These are phyloP conservation scores for Chromoteleia sp. DNA, from an alignment of 2,888 invertebrate genomes.

Conservation along the genomic window DNA sequence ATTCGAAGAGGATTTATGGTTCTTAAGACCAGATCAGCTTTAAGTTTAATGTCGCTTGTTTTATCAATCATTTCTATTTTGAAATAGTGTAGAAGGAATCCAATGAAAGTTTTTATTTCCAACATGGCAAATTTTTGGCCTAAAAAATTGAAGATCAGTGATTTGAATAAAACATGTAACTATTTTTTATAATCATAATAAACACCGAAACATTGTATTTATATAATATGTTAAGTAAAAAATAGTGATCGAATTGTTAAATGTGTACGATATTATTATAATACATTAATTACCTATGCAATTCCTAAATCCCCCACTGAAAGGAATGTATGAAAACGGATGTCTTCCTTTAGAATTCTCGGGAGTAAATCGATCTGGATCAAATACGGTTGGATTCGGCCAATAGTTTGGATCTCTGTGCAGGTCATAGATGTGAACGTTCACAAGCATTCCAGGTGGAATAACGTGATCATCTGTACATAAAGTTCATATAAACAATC, in stretches of 20 bases:
- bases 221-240: no score
- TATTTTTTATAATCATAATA: no score
- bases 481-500: background rate
- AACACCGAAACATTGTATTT: no score
- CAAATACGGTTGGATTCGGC: slow-evolving; percentile 88
- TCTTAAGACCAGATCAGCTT: slow-evolving; percentile 39
- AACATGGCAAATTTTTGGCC: slow-evolving; percentile 69
- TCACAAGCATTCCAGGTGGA: slow-evolving; percentile 85
- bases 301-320: slow-evolving; percentile 89
- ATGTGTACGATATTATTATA: no score
- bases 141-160: slow-evolving; percentile 15
- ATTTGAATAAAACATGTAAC: background rate
- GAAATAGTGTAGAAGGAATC: slow-evolving; percentile 36
- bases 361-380: slow-evolving; percentile 88
- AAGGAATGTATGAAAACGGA: slow-evolving; percentile 88
- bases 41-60: slow-evolving; percentile 18
- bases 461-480: slow-evolving; percentile 84
- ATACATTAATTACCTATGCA: slow-evolving; percentile 88
- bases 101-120: slow-evolving; percentile 49
- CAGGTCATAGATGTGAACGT: slow-evolving; percentile 87
- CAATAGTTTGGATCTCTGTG: slow-evolving; percentile 88
- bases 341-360: slow-evolving; percentile 85
- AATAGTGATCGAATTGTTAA: no score
- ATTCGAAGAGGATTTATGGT: slow-evolving; percentile 10
- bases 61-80: slow-evolving; percentile 15